phyloP scores from a whole-genome alignment of 2,797 vertebrate genomes.

The Aythya fuligula region DNA sequence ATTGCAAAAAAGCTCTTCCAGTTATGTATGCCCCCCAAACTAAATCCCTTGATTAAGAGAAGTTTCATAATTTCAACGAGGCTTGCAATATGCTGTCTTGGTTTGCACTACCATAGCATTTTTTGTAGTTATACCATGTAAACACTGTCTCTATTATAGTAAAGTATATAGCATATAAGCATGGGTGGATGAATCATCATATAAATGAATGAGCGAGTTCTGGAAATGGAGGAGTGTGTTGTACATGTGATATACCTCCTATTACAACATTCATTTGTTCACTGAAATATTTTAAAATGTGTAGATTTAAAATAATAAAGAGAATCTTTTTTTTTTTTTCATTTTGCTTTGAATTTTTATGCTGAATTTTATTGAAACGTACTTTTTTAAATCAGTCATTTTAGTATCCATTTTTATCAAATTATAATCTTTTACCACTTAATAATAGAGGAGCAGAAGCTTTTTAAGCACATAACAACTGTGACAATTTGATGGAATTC shows the following conservation, averaged over 20 bases:
- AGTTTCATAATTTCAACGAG: background rate
- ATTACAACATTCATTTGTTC: constrained; percentile 32
- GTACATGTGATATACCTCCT: constrained; percentile 7
- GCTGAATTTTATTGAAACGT: constrained; percentile 73
- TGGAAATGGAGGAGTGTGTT: background rate
- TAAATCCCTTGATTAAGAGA: background rate
- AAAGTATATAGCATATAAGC: background rate
- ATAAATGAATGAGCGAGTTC: background rate
- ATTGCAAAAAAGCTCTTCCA: background rate
- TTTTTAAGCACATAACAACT: constrained; percentile 76
- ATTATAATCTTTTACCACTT: constrained; percentile 81
- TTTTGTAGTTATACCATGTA: background rate
- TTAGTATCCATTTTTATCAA: constrained; percentile 78
- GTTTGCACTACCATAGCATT: background rate
- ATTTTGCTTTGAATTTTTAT: constrained; percentile 76
- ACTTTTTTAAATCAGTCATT: constrained; percentile 70
- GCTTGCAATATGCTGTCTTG: background rate
- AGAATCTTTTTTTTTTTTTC: constrained; percentile 9
- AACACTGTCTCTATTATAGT: background rate
- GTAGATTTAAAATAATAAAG: constrained; percentile 68
- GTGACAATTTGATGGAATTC: constrained; percentile 80
- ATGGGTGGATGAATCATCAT: background rate
- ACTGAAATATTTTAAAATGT: constrained; percentile 49
- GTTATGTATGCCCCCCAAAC: background rate
- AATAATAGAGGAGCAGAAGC: constrained; percentile 77